Conservation (phyloP, 2,797 vertebrate genomes). For the Nothura maculosa region DNA sequence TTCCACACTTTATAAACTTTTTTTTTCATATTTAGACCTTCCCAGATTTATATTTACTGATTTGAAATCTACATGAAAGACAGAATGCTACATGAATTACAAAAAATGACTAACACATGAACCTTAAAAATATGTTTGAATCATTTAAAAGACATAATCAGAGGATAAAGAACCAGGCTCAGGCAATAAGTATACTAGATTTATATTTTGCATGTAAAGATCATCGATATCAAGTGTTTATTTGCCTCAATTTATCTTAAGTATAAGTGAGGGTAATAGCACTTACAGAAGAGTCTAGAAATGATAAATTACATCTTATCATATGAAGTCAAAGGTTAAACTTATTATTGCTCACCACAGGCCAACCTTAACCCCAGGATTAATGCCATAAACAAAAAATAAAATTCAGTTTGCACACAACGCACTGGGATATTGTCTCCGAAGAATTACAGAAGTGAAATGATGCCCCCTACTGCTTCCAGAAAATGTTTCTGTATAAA, state of each 20-base stretch:
- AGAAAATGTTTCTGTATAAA: background rate
- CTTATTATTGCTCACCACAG: constrained; percentile 75
- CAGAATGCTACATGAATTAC: background rate
- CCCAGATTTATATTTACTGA: background rate
- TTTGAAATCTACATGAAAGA: background rate
- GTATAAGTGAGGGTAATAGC: constrained; percentile 30
- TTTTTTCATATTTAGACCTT: background rate
- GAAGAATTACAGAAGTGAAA: constrained; percentile 79
- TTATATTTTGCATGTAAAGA: constrained; percentile 25
- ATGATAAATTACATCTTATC: constrained; percentile 73
- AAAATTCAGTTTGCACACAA: constrained; percentile 37
- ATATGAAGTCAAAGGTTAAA: constrained; percentile 78
- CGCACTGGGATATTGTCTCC: constrained; percentile 42
- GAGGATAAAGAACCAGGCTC: background rate
- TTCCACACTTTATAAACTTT: background rate
- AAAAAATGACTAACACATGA: background rate
- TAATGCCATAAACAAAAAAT: constrained; percentile 76
- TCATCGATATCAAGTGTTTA: background rate
- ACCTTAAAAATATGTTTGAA: background rate
- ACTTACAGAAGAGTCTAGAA: constrained; percentile 54
- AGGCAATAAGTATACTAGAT: constrained; percentile 16
- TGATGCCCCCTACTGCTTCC: constrained; percentile 76
- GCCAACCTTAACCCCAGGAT: constrained; percentile 76
- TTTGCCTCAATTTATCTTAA: constrained; percentile 57
- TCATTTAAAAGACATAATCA: background rate